phyloP scores from a whole-genome alignment of 2,888 invertebrate genomes.

The Aethes cnicana region DNA sequence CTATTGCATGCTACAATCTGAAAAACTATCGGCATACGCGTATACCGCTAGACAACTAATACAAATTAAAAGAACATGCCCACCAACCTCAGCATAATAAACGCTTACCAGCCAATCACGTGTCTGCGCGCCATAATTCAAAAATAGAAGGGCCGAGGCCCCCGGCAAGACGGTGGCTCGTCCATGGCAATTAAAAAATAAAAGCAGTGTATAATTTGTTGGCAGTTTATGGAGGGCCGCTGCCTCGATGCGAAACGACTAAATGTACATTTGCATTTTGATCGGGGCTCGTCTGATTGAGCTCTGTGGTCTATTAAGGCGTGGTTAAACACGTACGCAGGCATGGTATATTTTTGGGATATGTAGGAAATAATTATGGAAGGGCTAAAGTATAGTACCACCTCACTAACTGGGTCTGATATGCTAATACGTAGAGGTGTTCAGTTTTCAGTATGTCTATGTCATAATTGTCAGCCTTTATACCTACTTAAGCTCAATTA shows the following conservation, averaged over 20 bases:
- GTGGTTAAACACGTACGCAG: not conserved
- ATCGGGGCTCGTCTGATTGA: slow-evolving; percentile 74
- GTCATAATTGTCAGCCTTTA: too few species aligned
- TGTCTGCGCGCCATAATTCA: slow-evolving; percentile 74
- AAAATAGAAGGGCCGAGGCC: slow-evolving; percentile 70
- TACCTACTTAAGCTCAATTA: too few species aligned
- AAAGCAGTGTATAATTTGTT: slow-evolving; percentile 76
- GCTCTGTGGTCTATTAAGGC: slow-evolving; percentile 40
- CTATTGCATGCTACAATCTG: too few species aligned
- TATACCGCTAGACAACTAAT: not conserved
- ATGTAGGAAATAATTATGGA: too few species aligned
- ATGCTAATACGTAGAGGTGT: too few species aligned
- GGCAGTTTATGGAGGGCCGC: slow-evolving; percentile 67
- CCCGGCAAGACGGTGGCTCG: slow-evolving; percentile 75
- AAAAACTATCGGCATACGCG: too few species aligned
- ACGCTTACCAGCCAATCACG: slow-evolving; percentile 66
- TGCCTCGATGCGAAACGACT: slow-evolving; percentile 60
- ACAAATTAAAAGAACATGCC: not conserved
- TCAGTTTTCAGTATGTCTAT: too few species aligned
- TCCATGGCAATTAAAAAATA: slow-evolving; percentile 78
- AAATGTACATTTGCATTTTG: slow-evolving; percentile 70
- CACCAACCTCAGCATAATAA: slow-evolving; percentile 16
- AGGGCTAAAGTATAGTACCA: too few species aligned
- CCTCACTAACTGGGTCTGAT: too few species aligned
- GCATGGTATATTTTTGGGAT: too few species aligned